Conservation (phyloP, 2,888 invertebrate genomes). For the Plebejus melissa region DNA sequence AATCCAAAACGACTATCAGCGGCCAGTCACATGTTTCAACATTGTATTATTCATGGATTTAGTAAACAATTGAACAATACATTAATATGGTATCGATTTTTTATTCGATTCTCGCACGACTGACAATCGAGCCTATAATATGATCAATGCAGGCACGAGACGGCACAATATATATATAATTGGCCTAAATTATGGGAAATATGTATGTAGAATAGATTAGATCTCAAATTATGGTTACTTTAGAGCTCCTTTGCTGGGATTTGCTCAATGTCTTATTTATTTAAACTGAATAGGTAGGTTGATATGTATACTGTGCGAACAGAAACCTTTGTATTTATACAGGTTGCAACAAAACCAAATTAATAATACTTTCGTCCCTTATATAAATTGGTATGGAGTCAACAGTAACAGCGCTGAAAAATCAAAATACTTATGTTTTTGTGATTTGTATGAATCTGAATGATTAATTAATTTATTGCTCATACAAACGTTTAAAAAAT, state of each 20-base stretch:
- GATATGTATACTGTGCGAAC: no score
- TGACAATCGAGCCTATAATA: slow-evolving; percentile 52
- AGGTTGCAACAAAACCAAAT: no score
- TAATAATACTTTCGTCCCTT: no score
- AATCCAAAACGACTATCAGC: neutral
- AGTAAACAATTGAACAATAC: slow-evolving; percentile 54
- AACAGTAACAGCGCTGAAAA: no score
- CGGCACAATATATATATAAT: slow-evolving; percentile 30
- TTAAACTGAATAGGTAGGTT: no score
- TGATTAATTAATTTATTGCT: no score
- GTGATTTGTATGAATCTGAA: no score
- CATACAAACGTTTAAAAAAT: no score
- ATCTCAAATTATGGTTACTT: neutral
- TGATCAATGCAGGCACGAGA: slow-evolving; percentile 47
- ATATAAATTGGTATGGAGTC: no score
- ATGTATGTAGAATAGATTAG: slow-evolving; percentile 23
- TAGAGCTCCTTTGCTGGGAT: neutral
- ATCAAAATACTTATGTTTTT: no score
- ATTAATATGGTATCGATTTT: slow-evolving; percentile 49
- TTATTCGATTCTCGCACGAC: slow-evolving; percentile 44
- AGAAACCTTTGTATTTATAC: neutral
- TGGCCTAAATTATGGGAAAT: slow-evolving; percentile 26
- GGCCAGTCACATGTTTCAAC: slow-evolving; percentile 25
- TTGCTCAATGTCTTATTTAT: neutral
- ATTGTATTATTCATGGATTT: slow-evolving; percentile 5